These are phyloP conservation scores for Piezodorus guildinii DNA, from an alignment of 1,140 invertebrate species.

Conservation along the genomic window DNA sequence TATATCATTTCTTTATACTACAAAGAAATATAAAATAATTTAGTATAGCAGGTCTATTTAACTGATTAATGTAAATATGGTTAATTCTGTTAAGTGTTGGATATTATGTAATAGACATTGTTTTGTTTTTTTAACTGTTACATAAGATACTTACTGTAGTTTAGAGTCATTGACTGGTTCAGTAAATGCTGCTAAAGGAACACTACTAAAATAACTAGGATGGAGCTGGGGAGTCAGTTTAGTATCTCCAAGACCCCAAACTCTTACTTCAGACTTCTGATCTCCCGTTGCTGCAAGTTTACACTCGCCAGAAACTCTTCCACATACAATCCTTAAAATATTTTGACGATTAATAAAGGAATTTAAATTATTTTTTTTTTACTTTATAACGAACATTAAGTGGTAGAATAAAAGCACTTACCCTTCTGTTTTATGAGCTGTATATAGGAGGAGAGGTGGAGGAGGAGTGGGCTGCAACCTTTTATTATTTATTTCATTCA, in stretches of 20 bases:
- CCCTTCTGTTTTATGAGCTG: slow-evolving; percentile 26
- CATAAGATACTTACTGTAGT: slow-evolving; percentile 17
- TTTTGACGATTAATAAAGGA: neutral
- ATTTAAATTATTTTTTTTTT: too few relatives aligned
- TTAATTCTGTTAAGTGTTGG: too few relatives aligned
- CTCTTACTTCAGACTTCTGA: slow-evolving; percentile 20
- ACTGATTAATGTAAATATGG: too few relatives aligned
- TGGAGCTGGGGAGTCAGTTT: slow-evolving; percentile 22
- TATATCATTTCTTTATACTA: neutral
- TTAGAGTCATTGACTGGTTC: slow-evolving; percentile 19
- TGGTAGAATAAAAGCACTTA: slow-evolving; percentile 21
- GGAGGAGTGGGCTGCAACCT: slow-evolving; percentile 24
- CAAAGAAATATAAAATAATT: too few relatives aligned
- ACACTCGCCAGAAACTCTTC: slow-evolving; percentile 21
- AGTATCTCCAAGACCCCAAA: slow-evolving; percentile 23
- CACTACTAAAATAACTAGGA: slow-evolving; percentile 21
- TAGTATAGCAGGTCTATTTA: too few relatives aligned
- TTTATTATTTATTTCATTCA: slow-evolving; percentile 25
- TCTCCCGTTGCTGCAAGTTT: slow-evolving; percentile 26
- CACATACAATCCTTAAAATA: slow-evolving; percentile 24
- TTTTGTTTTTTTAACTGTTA: too few relatives aligned
- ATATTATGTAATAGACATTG: too few relatives aligned
- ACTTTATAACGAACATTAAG: too few relatives aligned
- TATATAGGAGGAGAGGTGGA: slow-evolving; percentile 28
- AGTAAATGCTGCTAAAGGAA: slow-evolving; percentile 19